A percentile compares a stretch with the other conserved stretches of the same genome.
Evolutionary conservation across 2,797 vertebrate species (phyloP).

Genomic region (Chelidonichthys spinosus): DNA sequence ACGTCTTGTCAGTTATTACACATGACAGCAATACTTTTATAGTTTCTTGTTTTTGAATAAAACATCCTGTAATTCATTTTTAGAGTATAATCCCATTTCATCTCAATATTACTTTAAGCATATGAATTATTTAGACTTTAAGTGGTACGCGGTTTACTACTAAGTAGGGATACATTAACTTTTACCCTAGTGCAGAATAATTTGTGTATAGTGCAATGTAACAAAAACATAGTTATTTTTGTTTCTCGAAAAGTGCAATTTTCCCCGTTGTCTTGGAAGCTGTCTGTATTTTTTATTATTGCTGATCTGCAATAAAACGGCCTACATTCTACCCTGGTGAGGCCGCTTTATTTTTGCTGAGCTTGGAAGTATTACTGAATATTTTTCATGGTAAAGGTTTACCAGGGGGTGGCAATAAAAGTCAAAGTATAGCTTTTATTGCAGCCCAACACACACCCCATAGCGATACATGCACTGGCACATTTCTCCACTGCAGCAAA

Average conservation of each 20-base stretch:
- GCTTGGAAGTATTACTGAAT: slow-evolving; percentile 74
- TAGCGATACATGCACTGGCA: slow-evolving; percentile 69
- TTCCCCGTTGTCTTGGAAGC: slow-evolving; percentile 49
- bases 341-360: slow-evolving; percentile 74
- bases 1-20: slow-evolving; percentile 3
- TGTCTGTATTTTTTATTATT: slow-evolving; percentile 54
- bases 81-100: slow-evolving; percentile 13
- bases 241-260: slow-evolving; percentile 62
- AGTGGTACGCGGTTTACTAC: slow-evolving; percentile 24
- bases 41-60: slow-evolving; percentile 18
- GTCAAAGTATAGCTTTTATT: slow-evolving; percentile 77
- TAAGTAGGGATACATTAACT: slow-evolving; percentile 35
- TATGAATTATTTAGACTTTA: slow-evolving; percentile 46
- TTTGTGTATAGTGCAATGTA: slow-evolving; percentile 39
- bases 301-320: slow-evolving; percentile 78
- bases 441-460: slow-evolving; percentile 66
- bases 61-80: slow-evolving; percentile 26
- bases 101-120: slow-evolving; percentile 30
- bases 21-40: slow-evolving; percentile 10
- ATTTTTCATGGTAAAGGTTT: slow-evolving; percentile 79
- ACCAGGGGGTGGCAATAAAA: slow-evolving; percentile 80
- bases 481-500: slow-evolving; percentile 78
- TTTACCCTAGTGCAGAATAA: slow-evolving; percentile 25
- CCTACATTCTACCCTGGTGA: slow-evolving; percentile 69
- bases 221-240: slow-evolving; percentile 35